Evolutionary conservation across 1,140 invertebrate genomes (phyloP), one percentile per base, ranked within the genome.

Genomic region (Drosophila funebris): DNA sequence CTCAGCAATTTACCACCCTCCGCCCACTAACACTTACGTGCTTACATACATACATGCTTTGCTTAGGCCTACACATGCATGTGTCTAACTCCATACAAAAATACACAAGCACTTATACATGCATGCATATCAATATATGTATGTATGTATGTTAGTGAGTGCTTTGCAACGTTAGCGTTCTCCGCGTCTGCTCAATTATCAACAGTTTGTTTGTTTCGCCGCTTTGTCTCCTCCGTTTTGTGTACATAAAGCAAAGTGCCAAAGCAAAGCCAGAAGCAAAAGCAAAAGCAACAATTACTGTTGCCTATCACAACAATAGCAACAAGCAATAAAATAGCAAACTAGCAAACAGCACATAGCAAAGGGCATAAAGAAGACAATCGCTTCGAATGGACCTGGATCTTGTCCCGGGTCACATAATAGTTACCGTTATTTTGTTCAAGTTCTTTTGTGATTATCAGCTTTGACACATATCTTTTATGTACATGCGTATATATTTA

Each of bases 131-230:
- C 53, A 48, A 62, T 60, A 31, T 70, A 52, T 60, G 27, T 52
- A 60, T 64, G 58, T 54, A 62, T 60, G 36, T 70, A 52, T 60
- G 27, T 52, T 43, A n/a, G 37, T 53, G 20, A 52, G 57, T 62
- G 36, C 56, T 56, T 70, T 70, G 52, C 64, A 48, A 69, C 31
- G 64, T 61, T 73, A 50, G 57, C 72, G 52, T 63, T 71, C 53
- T 43, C 53, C 31, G 48, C 63, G 67, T 76, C 54, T 76, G 52
- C 63, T 79, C 81, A 76, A 84, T 79, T 84, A 85, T 84, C 80
- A 84, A 84, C 80, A 85, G 76, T 84, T 84, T 78, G 82, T 76
- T 69, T 75, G 73, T 68, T 83, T 68, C 67, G 43, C 39, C 74
- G 37, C 64, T 58, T 58, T 73, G 48, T 74, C 61, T 73, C 50